Base-by-base conservation (phyloP, 2,888 invertebrate genomes). In the Nephrotoma appendiculata region DNA sequence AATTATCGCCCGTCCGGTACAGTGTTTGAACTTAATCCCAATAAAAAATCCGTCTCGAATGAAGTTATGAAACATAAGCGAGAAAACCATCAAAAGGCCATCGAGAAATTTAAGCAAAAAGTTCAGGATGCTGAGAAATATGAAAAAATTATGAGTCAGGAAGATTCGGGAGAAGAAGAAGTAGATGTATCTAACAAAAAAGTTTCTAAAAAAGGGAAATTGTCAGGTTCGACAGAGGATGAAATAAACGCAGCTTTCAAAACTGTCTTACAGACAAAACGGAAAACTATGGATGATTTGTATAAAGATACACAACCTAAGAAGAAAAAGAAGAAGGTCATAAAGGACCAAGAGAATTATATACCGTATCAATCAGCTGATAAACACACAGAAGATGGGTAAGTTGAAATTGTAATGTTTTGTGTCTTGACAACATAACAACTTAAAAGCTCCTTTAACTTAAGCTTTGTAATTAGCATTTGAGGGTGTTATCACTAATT, bases 21-120 rank as follows among this genome's bases (percentile, higher is more conserved):
- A 0, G 96, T 99, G 89, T 97, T 99, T 91, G 99, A 99, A 92
- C 93, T 99, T 86, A 96, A 96, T 84, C 94, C 96, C 0, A 96
- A 95, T 90, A 94, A 95, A 89, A 95, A 97, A 90, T 96, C 97
- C 0, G 93, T 94, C 0, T 95, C 95, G 90, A 96, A 96, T 88
- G 91, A 94, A 87, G 95, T 96, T 0, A 99, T 99, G 98, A 97
- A 97, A 91, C 93, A 94, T 11, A 98, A 98, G 91, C 94, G 99
- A 86, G 93, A 94, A 88, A 92, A 95, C 90, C 94, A 98, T 92
- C 92, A 94, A 90, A 90, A 94, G 89, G 88, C 91, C 89, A 91
- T 91, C 88, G 90, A 91, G 86, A 91, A 94, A 91, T 92, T 88
- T 87, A 92, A 89, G 84, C 84, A 84, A 84, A 84, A 84, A 84